These are phyloP conservation scores for Falcaria lacertinaria DNA, from an alignment of 2,888 invertebrate species.

Conservation along the genomic window DNA sequence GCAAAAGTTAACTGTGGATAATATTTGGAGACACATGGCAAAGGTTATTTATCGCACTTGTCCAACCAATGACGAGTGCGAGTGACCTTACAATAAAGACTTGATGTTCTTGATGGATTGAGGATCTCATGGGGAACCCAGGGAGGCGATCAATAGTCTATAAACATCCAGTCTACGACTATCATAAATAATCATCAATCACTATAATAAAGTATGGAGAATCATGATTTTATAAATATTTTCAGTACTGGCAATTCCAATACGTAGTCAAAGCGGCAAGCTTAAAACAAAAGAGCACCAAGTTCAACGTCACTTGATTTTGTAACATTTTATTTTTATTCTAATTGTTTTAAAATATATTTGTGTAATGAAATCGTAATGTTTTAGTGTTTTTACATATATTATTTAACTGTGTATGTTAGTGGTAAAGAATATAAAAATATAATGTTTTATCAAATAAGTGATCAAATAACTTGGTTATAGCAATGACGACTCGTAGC, in stretches of 20 bases:
- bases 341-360: slow-evolving; percentile 30
- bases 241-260: not conserved
- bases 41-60: too few species aligned
- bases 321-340: slow-evolving; percentile 23
- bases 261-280: slow-evolving; percentile 12
- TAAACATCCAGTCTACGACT: too few species aligned
- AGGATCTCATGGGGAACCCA: too few species aligned
- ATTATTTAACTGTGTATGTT: slow-evolving; percentile 23
- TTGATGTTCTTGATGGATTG: too few species aligned
- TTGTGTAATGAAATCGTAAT: slow-evolving; percentile 45
- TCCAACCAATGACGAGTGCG: too few species aligned
- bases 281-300: slow-evolving; percentile 48
- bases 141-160: too few species aligned
- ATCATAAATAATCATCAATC: too few species aligned
- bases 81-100: too few species aligned
- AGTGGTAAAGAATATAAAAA: slow-evolving; percentile 14
- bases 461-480: slow-evolving; percentile 23
- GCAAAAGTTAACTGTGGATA: too few species aligned
- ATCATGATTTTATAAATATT: not conserved
- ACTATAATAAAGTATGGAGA: too few species aligned
- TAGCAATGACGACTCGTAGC: slow-evolving; percentile 51
- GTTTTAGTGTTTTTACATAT: slow-evolving; percentile 26
- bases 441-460: slow-evolving; percentile 41
- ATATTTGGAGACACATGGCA: too few species aligned
- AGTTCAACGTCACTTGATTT: slow-evolving; percentile 30